phyloP scores from a whole-genome alignment of 2,797 vertebrate species.

The Prionace glauca region DNA sequence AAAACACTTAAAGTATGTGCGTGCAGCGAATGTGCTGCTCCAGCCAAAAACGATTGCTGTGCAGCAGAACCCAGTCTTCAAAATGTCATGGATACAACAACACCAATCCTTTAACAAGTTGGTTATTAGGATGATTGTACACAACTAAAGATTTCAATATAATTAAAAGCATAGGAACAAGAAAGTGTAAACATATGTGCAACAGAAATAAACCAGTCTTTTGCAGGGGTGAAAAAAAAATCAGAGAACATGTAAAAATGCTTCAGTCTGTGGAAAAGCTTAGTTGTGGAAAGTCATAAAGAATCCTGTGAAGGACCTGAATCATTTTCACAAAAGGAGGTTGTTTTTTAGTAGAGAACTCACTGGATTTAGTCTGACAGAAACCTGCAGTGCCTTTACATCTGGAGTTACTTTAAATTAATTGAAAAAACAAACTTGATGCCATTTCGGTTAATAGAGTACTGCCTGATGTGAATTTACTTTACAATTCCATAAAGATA shows the following conservation, averaged over 20 bases:
- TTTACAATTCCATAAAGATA: constrained; percentile 38
- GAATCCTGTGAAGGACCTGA: neutral
- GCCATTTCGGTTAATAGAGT: constrained; percentile 35
- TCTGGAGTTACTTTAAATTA: constrained; percentile 39
- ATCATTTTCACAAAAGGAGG: constrained; percentile 29
- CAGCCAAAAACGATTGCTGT: neutral
- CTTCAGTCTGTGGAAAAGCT: constrained; percentile 21
- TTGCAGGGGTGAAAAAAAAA: neutral
- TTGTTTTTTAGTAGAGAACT: constrained; percentile 21
- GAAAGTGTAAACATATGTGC: neutral
- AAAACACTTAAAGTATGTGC: neutral
- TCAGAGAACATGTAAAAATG: neutral
- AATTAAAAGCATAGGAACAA: constrained; percentile 23
- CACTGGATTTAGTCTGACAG: constrained; percentile 35
- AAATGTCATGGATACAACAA: neutral
- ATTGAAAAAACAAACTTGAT: constrained; percentile 38
- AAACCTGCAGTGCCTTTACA: constrained; percentile 26
- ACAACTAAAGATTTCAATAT: neutral
- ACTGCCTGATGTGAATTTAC: constrained; percentile 32
- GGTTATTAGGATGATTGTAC: too few species aligned
- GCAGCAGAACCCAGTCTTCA: neutral
- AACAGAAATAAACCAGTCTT: neutral
- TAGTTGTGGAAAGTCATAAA: constrained; percentile 31
- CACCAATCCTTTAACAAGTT: neutral
- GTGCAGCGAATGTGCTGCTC: neutral